Conservation (phyloP, 2,113 vertebrate genomes). For the Uria aalge region DNA sequence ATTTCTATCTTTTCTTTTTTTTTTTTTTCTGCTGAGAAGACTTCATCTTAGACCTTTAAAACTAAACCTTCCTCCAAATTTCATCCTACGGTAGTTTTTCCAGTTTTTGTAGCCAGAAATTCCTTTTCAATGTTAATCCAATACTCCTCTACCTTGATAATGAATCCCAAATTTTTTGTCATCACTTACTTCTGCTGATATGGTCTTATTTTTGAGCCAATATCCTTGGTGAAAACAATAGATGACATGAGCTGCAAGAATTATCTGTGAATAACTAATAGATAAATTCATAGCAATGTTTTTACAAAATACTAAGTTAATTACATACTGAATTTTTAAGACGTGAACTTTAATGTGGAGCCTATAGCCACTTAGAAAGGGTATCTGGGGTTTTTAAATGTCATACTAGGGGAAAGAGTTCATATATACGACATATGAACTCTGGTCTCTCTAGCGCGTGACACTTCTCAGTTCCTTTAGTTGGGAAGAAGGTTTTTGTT, state of each 20-base stretch:
- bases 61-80: not conserved
- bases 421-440: fast-evolving
- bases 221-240: not conserved
- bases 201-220: not conserved
- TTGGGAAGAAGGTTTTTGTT: not conserved
- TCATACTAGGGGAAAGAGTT: not conserved
- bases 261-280: not conserved
- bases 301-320: not conserved
- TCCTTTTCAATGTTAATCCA: not conserved
- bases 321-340: not conserved
- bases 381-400: not conserved
- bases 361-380: not conserved
- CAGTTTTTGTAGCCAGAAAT: not conserved
- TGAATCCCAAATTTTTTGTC: not conserved
- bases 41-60: not conserved
- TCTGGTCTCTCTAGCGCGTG: not conserved
- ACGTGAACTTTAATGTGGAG: fast-evolving
- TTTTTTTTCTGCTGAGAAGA: not conserved
- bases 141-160: not conserved
- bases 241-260: not conserved
- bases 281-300: not conserved
- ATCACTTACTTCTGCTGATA: not conserved
- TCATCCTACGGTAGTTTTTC: not conserved
- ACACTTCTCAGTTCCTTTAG: not conserved
- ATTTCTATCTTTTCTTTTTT: not conserved